Percentiles rank a stretch among this genome's conserved stretches.
phyloP scores from a whole-genome alignment of 2,113 vertebrate genomes.

The Ginglymostoma cirratum region DNA sequence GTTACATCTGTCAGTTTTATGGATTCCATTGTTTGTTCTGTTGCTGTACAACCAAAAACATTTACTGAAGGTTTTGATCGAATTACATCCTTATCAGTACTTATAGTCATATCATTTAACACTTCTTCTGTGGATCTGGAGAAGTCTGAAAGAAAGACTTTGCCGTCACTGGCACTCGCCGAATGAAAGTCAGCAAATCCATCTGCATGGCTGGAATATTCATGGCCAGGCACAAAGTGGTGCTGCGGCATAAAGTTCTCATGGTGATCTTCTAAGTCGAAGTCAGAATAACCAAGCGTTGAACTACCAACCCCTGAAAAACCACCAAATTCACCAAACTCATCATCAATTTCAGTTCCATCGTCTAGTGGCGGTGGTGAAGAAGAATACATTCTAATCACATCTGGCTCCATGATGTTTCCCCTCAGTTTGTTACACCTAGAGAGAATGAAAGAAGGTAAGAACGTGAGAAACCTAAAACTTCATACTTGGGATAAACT shows the following conservation, averaged over 20 bases:
- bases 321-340: conserved; percentile 76
- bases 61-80: conserved; percentile 53
- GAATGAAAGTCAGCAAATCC: conserved; percentile 62
- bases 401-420: conserved; percentile 79
- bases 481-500: neutral
- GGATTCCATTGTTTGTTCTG: conserved; percentile 46
- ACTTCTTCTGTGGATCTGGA: conserved; percentile 54
- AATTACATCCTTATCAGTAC: conserved; percentile 57
- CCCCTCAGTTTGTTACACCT: conserved; percentile 62
- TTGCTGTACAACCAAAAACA: conserved; percentile 48
- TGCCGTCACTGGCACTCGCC: conserved; percentile 56
- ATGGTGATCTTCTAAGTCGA: conserved; percentile 55
- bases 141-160: conserved; percentile 52
- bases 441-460: conserved; percentile 23
- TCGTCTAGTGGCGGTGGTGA: conserved; percentile 75
- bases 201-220: conserved; percentile 58
- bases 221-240: conserved; percentile 60
- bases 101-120: conserved; percentile 57
- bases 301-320: conserved; percentile 67
- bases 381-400: conserved; percentile 76
- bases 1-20: conserved; percentile 51
- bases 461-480: neutral
- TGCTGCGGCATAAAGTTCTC: conserved; percentile 62
- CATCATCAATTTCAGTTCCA: conserved; percentile 72
- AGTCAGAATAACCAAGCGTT: conserved; percentile 61